A percentile compares a stretch with the other conserved stretches of the same genome.
These are phyloP conservation scores for Anas georgica DNA, from an alignment of 2,797 vertebrate species.

Conservation along the genomic window DNA sequence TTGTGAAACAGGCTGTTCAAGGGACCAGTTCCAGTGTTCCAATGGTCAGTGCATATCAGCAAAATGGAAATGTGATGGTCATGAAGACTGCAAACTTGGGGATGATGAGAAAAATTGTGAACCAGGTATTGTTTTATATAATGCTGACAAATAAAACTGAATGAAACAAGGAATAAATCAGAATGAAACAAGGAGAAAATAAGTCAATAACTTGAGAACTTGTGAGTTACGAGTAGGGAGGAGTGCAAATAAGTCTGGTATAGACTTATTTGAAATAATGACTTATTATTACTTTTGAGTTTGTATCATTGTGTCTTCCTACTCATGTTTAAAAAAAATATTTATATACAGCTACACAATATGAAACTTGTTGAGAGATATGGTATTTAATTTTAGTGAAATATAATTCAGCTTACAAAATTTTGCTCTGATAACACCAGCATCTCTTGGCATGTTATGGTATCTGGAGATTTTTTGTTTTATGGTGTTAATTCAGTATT, in stretches of 20 bases:
- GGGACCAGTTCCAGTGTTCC: conserved; percentile 94
- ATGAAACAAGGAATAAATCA: not conserved
- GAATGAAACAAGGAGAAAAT: not conserved
- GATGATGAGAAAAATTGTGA: conserved; percentile 94
- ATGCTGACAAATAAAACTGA: not conserved
- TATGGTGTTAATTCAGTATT: not conserved
- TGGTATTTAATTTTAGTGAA: not conserved
- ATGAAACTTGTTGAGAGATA: not conserved
- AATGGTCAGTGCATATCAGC: conserved; percentile 93
- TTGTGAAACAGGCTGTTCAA: conserved; percentile 90
- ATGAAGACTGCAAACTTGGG: conserved; percentile 95
- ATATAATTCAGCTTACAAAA: not conserved
- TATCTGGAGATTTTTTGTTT: not conserved
- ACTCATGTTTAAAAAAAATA: not conserved
- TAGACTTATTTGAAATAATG: too few relatives aligned
- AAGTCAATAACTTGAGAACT: not conserved
- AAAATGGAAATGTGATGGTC: conserved; percentile 94
- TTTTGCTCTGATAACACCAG: not conserved
- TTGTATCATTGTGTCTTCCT: not conserved
- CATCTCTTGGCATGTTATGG: not conserved
- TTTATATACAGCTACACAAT: rapidly evolving
- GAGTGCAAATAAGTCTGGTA: not conserved
- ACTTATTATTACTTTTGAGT: not conserved
- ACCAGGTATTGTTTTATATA: conserved; percentile 69
- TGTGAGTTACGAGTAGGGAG: rapidly evolving